Conservation (phyloP, 2,113 vertebrate species). For the Bombycilla garrulus region DNA sequence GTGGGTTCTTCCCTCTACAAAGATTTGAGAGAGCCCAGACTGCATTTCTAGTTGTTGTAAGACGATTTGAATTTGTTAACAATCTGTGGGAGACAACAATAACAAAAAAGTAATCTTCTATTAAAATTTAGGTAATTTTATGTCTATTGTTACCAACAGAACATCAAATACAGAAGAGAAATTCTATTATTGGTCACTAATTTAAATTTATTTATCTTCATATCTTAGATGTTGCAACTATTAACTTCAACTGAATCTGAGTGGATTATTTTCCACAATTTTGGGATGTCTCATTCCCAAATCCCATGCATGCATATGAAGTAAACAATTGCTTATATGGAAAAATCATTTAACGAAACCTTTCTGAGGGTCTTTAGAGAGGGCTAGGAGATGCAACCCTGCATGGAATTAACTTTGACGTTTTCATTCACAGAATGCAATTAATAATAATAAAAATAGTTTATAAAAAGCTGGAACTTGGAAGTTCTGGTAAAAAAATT, state of each 20-base stretch:
- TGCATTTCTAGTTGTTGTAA: slow-evolving; percentile 90
- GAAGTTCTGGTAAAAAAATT: background rate
- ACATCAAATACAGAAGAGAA: background rate
- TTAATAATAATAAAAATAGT: background rate
- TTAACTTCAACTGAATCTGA: background rate
- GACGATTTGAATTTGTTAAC: slow-evolving; percentile 86
- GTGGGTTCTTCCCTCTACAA: slow-evolving; percentile 92
- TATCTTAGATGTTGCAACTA: background rate
- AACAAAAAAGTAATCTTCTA: background rate
- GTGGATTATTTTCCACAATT: background rate
- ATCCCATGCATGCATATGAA: background rate
- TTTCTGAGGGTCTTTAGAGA: background rate
- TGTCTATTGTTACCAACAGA: background rate
- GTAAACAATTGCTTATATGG: background rate
- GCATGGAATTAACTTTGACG: background rate
- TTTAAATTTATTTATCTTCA: background rate
- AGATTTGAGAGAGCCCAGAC: slow-evolving; percentile 93
- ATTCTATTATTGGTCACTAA: background rate
- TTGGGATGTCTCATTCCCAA: background rate
- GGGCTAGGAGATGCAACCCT: background rate
- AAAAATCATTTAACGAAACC: background rate
- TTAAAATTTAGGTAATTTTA: background rate
- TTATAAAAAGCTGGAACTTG: background rate
- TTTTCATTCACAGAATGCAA: background rate
- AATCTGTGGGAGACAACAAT: slow-evolving; percentile 70